Conservation (phyloP, 2,113 vertebrate genomes). For the Perca flavescens region DNA sequence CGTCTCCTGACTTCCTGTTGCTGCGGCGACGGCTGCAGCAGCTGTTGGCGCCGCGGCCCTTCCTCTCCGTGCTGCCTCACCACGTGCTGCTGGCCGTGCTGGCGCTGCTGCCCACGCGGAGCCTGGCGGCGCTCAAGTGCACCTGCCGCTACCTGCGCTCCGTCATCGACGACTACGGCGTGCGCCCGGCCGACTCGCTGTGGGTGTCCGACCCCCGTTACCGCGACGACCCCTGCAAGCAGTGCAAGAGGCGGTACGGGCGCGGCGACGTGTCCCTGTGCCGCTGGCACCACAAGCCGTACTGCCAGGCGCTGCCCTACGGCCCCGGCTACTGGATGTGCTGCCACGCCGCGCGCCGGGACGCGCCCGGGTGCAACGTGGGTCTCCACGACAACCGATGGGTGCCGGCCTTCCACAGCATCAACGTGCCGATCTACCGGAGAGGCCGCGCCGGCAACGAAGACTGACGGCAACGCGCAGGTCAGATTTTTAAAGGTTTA, state of each 20-base stretch:
- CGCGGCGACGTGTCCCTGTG: conserved; percentile 94
- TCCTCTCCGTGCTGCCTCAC: conserved; percentile 91
- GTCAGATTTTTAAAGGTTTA: too few species aligned
- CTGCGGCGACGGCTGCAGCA: conserved; percentile 93
- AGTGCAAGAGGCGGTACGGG: conserved; percentile 92
- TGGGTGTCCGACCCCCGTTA: conserved; percentile 97
- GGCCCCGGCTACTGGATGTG: conserved; percentile 99
- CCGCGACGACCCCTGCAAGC: conserved; percentile 96
- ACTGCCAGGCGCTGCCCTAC: conserved; percentile 94
- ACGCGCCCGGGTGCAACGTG: conserved; percentile 91
- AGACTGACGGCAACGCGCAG: too few species aligned
- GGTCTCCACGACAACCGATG: conserved; percentile 98
- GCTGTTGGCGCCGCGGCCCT: conserved; percentile 93
- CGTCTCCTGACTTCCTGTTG: conserved; percentile 91
- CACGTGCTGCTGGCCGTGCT: conserved; percentile 94
- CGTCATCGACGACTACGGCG: conserved; percentile 92
- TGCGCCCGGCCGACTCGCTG: conserved; percentile 92
- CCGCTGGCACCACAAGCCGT: conserved; percentile 97
- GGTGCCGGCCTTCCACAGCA: conserved; percentile 88
- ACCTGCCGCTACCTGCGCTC: conserved; percentile 93
- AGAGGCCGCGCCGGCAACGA: too few species aligned
- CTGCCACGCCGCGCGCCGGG: conserved; percentile 90
- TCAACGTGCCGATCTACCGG: too few species aligned
- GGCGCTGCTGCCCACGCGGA: conserved; percentile 89
- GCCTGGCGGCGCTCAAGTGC: conserved; percentile 94